Evolutionary conservation across 2,113 vertebrate species (phyloP), one percentile per base, ranked within the genome.

Genomic region (Amphiprion ocellaris): DNA sequence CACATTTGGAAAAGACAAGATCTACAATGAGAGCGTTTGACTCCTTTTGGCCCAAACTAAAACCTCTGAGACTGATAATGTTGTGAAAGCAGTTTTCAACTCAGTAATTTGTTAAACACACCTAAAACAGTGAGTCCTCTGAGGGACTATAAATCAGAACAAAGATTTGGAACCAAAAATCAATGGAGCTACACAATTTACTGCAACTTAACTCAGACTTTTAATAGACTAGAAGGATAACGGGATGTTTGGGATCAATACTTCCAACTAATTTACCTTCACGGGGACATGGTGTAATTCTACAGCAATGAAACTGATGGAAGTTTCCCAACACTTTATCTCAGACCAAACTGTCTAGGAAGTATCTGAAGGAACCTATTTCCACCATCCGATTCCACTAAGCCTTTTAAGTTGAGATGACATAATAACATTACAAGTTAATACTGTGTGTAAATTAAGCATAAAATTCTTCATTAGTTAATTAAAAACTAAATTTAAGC

Each of bases 21-120:
- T 68, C 54, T 69, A 61, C 3, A 12, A 59, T 17, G 55, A 28
- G 21, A 71, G 62, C 26, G 39, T 49, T 65, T 62, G 70, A 30
- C 60, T 79, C 33, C 33, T 55, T 14, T 62, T 70, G 54, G 66
- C 41, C 11, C 2, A n/a, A 10, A 14, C 6, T 28, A 5, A 83
- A 60, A 26, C 68, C 61, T 68, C 61, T 1, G 59, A 79, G 67
- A 77, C 56, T 17, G 62, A 61, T 77, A 56, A 54, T 73, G 47
- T 64, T 79, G 70, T 66, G 23, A 74, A 83, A 74, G 72, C 59
- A 69, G 2, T 50, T 80, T 68, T 73, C 4, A 28, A 23, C 17
- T 74, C 19, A 9, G 19, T 62, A 54, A 67, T 76, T 62, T 33
- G 24, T 67, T 80, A 15, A 73, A 83, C 50, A 47, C 60, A 54